Evolutionary conservation across 2,797 vertebrate genomes (phyloP).

Genomic region (Thaleichthys pacificus): DNA sequence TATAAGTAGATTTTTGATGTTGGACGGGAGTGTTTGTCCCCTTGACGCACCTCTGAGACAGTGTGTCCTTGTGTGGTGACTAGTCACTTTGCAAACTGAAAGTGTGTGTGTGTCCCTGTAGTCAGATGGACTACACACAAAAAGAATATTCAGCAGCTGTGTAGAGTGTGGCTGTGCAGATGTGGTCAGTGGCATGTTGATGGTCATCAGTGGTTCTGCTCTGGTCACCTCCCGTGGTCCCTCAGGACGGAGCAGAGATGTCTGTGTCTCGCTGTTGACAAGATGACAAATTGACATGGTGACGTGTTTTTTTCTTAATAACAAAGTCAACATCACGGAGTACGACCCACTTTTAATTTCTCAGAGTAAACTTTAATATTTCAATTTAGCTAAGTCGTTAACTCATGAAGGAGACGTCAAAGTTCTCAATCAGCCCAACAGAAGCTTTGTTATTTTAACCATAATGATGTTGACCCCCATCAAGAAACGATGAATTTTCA

Average conservation of each 20-base stretch:
- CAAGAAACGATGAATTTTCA: slow-evolving; percentile 30
- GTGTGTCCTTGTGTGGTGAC: slow-evolving; percentile 13
- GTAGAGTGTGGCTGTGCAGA: no score
- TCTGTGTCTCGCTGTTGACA: no score
- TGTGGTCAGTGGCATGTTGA: no score
- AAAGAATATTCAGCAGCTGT: no score
- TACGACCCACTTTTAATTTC: slow-evolving; percentile 31
- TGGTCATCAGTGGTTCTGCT: no score
- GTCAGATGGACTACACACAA: no score
- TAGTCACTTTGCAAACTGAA: slow-evolving; percentile 14
- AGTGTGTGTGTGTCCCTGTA: no score
- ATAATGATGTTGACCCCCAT: slow-evolving; percentile 19
- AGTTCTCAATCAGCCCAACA: slow-evolving; percentile 15
- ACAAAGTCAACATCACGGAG: neutral
- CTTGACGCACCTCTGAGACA: slow-evolving; percentile 30
- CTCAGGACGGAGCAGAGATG: no score
- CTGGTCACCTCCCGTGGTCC: neutral
- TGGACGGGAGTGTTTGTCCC: slow-evolving; percentile 21
- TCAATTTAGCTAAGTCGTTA: slow-evolving; percentile 21
- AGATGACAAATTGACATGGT: no score
- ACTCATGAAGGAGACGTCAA: neutral
- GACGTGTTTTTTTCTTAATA: neutral
- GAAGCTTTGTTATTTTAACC: slow-evolving; percentile 8
- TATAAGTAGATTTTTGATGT: slow-evolving; percentile 47
- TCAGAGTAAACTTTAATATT: slow-evolving; percentile 9